These are phyloP conservation scores for Chrysolina americana DNA, from an alignment of 2,888 invertebrate genomes.

Conservation along the genomic window DNA sequence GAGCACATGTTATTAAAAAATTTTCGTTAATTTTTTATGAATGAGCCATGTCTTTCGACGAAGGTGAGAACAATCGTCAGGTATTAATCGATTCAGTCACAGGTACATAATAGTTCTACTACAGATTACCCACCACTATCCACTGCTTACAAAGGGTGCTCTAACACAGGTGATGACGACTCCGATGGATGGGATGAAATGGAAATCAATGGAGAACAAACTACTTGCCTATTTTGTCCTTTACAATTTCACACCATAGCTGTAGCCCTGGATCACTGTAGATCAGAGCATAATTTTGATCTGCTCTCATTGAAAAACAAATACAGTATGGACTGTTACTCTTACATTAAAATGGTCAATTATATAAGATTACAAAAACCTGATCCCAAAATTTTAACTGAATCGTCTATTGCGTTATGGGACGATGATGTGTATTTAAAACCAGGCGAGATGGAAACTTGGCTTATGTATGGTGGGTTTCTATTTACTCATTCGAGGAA, in stretches of 20 bases:
- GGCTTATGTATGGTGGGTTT: slow-evolving; percentile 84
- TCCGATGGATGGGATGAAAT: slow-evolving; percentile 74
- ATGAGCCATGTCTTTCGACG: slow-evolving; percentile 21
- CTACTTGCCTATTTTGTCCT: slow-evolving; percentile 83
- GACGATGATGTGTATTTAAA: slow-evolving; percentile 83
- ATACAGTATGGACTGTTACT: slow-evolving; percentile 86
- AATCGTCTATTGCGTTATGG: slow-evolving; percentile 76
- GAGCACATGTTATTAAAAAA: too few relatives aligned
- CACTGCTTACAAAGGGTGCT: slow-evolving; percentile 36
- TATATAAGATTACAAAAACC: slow-evolving; percentile 80
- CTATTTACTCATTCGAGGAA: background rate
- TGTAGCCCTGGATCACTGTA: slow-evolving; percentile 79
- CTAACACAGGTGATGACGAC: slow-evolving; percentile 62
- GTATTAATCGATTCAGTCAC: background rate
- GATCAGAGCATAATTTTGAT: slow-evolving; percentile 77
- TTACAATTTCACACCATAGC: slow-evolving; percentile 75
- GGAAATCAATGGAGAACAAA: slow-evolving; percentile 69
- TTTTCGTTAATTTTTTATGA: background rate
- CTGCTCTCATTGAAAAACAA: slow-evolving; percentile 77
- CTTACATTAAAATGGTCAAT: slow-evolving; percentile 86
- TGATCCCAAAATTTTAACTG: slow-evolving; percentile 72
- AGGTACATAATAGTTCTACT: slow-evolving; percentile 12
- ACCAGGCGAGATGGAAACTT: slow-evolving; percentile 84
- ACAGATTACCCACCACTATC: slow-evolving; percentile 36
- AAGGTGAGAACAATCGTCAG: background rate